Base-by-base conservation (phyloP, 2,797 vertebrate genomes). In the Gouania willdenowi region DNA sequence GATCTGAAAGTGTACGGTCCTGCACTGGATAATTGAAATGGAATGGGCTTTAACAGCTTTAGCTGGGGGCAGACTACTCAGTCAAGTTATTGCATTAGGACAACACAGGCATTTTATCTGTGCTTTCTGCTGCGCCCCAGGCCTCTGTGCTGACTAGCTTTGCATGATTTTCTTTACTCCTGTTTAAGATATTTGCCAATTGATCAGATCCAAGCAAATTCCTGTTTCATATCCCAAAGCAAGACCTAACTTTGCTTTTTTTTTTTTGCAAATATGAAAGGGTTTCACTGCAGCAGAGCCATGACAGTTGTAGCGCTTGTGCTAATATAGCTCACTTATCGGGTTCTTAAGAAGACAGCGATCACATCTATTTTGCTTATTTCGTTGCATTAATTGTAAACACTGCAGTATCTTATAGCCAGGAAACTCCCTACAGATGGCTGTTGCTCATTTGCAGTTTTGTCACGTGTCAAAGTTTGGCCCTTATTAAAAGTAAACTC, bases 221-320 rank as follows among this genome's bases (percentile, higher is more conserved):
- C 55, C 43, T 41, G 24, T 42, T 61, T 64, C 46, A 46, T 73
- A 60, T 62, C 50, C 47, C 54, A 15, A 17, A 64, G 47, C 27
- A 38, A 37, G 33, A 50, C 25, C 44, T 44, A 67, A 71, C 81
- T 77, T 57, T 60, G 48, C 39, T 62, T 58, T 35, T 63, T 71
- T 35, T 63, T 71, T 75, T 80, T 77, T 46, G 61, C 58, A 64
- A 81, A 72, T 58, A 81, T 60, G 73, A 80, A 79, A 63, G 54
- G 59, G 69, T 63, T 75, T 62, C 40, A 26, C 50, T 47, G 56
- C 66, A 50, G 40, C 26, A 44, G 30, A 35, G 32, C 30, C 30
- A 41, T 43, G 34, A 33, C 69, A 71, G 74, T 68, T 53, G 71
- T 75, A 69, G 74, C 82, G 83, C 57, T 78, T 75, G 53, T 75